Conservation (phyloP, 2,797 vertebrate species). For the Lepus oiostolus region DNA sequence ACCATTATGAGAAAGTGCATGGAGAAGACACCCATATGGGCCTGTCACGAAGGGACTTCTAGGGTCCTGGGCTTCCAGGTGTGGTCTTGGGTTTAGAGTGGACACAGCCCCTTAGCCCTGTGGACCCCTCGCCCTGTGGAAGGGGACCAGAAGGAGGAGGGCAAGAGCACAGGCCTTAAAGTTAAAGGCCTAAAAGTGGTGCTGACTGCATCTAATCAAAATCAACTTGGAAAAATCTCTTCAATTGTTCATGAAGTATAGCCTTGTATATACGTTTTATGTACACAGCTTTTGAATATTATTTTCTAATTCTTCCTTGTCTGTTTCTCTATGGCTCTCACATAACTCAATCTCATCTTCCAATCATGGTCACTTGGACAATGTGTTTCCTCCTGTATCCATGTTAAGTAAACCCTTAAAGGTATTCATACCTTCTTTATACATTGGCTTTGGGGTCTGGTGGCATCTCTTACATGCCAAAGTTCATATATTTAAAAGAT, state of each 20-base stretch:
- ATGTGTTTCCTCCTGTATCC: background rate
- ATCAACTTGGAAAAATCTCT: constrained; percentile 44
- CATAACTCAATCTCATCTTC: constrained; percentile 27
- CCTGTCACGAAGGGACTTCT: background rate
- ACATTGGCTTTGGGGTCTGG: background rate
- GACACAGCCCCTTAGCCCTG: background rate
- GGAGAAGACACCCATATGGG: background rate
- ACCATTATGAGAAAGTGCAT: background rate
- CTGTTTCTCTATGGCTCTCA: background rate
- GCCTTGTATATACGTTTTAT: background rate
- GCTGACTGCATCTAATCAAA: background rate
- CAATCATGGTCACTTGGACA: background rate
- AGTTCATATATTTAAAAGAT: background rate
- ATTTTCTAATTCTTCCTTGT: constrained; percentile 10
- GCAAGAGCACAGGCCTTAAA: background rate
- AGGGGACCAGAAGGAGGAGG: background rate
- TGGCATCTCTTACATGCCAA: background rate
- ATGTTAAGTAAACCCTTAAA: background rate
- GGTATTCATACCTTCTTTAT: background rate
- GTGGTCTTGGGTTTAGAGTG: background rate
- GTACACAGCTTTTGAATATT: background rate
- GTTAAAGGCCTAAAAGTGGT: background rate
- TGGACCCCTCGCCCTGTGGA: background rate
- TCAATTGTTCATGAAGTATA: background rate
- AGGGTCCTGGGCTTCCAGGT: background rate